Evolutionary conservation across 2,888 invertebrate species (phyloP).

Genomic region (Leptinotarsa rubiginosa): DNA sequence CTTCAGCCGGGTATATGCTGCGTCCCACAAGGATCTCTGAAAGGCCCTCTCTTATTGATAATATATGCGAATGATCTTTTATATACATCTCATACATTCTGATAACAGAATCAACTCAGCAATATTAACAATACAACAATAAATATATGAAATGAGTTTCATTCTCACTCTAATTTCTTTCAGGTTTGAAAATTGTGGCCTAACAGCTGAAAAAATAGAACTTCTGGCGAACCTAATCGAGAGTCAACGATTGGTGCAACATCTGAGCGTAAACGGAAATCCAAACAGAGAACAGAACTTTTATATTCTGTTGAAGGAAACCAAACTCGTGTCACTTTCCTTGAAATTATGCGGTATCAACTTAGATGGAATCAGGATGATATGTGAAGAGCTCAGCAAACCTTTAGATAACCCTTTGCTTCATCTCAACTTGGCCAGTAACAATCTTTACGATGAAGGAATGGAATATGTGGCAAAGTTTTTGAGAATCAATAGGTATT

Average conservation of each 20-base stretch:
- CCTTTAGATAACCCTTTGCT: conserved; percentile 48
- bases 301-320: conserved; percentile 30
- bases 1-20: no score
- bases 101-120: no score
- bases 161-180: neutral
- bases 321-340: conserved; percentile 33
- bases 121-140: no score
- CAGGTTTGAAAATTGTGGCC: conserved; percentile 45
- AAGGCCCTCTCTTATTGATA: no score
- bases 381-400: conserved; percentile 5
- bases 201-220: conserved; percentile 36
- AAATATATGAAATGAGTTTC: no score
- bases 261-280: conserved; percentile 44
- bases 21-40: no score
- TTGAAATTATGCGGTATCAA: conserved; percentile 43
- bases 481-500: conserved; percentile 58
- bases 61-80: no score
- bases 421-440: conserved; percentile 62
- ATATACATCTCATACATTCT: no score
- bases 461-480: conserved; percentile 55
- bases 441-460: conserved; percentile 60
- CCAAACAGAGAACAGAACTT: conserved; percentile 37
- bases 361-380: conserved; percentile 28
- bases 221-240: conserved; percentile 33
- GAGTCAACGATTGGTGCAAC: conserved; percentile 21